A percentile compares a stretch with the other conserved stretches of the same genome.
These are phyloP conservation scores for Lepisosteus osseus DNA, from an alignment of 2,113 vertebrate genomes.

Conservation along the genomic window DNA sequence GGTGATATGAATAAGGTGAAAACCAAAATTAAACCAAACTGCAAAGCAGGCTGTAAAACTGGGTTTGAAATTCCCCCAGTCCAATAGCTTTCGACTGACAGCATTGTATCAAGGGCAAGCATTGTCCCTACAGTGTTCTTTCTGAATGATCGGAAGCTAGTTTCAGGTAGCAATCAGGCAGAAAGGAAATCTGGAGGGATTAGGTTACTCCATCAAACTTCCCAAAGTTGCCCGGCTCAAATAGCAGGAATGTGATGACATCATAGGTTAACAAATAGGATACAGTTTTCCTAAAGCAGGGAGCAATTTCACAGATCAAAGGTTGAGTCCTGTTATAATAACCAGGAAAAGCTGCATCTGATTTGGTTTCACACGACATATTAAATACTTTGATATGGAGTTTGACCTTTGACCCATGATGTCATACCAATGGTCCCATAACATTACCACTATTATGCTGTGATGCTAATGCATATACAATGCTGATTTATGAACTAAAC, in stretches of 20 bases:
- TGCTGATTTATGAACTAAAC: constrained; percentile 48
- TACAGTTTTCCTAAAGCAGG: constrained; percentile 42
- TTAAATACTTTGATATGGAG: constrained; percentile 51
- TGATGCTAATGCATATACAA: constrained; percentile 27
- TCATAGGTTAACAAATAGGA: constrained; percentile 40
- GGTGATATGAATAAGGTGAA: too few species aligned
- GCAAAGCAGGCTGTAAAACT: too few species aligned
- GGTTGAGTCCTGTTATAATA: constrained; percentile 31
- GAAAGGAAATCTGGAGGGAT: constrained; percentile 35
- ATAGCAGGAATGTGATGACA: constrained; percentile 38
- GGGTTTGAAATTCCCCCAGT: too few species aligned
- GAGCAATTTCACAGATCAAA: constrained; percentile 58
- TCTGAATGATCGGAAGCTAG: constrained; percentile 22
- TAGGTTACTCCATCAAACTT: constrained; percentile 43
- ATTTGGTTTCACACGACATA: constrained; percentile 44
- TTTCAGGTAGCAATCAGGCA: constrained; percentile 41
- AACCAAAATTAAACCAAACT: too few species aligned
- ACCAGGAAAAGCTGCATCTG: constrained; percentile 46
- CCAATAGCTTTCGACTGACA: neutral
- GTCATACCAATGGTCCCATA: constrained; percentile 43
- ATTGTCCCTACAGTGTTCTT: constrained; percentile 10
- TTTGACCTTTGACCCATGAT: constrained; percentile 56
- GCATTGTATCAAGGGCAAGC: constrained; percentile 4
- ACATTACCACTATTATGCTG: constrained; percentile 35
- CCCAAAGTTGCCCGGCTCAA: neutral